Evolutionary conservation across 2,888 invertebrate species (phyloP).

Genomic region (Apodemia duryi): DNA sequence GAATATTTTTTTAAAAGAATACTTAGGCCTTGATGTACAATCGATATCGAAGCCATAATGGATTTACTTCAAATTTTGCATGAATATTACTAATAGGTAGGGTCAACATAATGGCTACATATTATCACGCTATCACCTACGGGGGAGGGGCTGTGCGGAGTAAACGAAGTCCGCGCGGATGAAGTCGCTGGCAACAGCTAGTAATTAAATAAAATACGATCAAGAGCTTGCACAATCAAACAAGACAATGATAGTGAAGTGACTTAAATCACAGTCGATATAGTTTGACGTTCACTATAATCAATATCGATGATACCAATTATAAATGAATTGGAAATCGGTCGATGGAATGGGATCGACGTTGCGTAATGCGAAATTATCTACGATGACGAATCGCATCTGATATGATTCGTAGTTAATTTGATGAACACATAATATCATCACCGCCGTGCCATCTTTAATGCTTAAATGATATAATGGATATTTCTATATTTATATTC

Average conservation of each 20-base stretch:
- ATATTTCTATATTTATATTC: not conserved
- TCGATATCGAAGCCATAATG: no score
- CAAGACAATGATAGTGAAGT: slow-evolving; percentile 1
- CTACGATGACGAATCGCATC: slow-evolving; percentile 11
- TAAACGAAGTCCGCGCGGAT: no score
- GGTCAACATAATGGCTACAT: no score
- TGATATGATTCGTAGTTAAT: slow-evolving; percentile 3
- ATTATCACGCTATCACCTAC: no score
- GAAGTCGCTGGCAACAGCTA: no score
- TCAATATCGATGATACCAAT: slow-evolving; percentile 48
- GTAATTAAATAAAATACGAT: not conserved
- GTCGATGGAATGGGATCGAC: slow-evolving; percentile 49
- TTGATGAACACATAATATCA: slow-evolving; percentile 7
- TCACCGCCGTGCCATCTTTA: not conserved
- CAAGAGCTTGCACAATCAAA: slow-evolving; percentile 3
- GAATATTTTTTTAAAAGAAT: no score
- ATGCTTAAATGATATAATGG: not conserved
- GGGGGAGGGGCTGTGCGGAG: no score
- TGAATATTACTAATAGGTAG: no score
- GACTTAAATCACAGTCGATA: not conserved
- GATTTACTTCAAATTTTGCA: no score
- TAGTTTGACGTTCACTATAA: slow-evolving; percentile 37
- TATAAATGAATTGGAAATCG: slow-evolving; percentile 62
- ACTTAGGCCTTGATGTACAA: no score
- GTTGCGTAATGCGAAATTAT: slow-evolving; percentile 28